phyloP scores from a whole-genome alignment of 2,113 vertebrate genomes.

The Tonatia bakeri region DNA sequence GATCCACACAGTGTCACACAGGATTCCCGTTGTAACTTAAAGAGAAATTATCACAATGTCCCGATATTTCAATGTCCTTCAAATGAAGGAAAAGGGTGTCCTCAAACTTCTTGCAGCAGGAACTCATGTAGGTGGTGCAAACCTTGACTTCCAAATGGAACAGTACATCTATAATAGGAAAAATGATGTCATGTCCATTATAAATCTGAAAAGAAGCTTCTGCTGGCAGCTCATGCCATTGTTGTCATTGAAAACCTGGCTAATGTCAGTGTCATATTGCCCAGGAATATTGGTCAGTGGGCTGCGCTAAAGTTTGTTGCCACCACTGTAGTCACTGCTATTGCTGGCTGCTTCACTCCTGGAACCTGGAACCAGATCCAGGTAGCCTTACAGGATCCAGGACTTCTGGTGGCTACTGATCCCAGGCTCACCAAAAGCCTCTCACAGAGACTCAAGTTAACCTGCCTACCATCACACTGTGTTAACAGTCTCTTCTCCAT shows the following conservation, averaged over 20 bases:
- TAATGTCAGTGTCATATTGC: not conserved
- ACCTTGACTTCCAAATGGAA: not conserved
- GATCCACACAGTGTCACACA: not conserved
- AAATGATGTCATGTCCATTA: not conserved
- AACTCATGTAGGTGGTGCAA: too few species aligned
- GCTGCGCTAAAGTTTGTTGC: not conserved
- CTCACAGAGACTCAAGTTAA: not conserved
- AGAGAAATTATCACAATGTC: not conserved
- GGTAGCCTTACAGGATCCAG: not conserved
- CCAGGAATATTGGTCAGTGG: not conserved
- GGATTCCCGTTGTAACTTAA: not conserved
- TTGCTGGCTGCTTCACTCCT: not conserved
- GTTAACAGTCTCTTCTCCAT: not conserved
- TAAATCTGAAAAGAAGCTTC: not conserved
- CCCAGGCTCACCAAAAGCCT: not conserved
- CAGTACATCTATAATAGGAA: not conserved
- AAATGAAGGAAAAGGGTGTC: not conserved
- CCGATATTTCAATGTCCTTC: not conserved
- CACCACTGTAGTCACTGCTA: not conserved
- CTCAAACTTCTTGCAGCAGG: not conserved
- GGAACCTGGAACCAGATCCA: not conserved
- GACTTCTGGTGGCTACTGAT: not conserved
- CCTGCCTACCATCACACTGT: not conserved
- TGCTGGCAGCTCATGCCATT: too few species aligned
- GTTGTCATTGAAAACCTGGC: not conserved